phyloP scores from a whole-genome alignment of 2,113 vertebrate genomes.

The Cyprinus carpio region DNA sequence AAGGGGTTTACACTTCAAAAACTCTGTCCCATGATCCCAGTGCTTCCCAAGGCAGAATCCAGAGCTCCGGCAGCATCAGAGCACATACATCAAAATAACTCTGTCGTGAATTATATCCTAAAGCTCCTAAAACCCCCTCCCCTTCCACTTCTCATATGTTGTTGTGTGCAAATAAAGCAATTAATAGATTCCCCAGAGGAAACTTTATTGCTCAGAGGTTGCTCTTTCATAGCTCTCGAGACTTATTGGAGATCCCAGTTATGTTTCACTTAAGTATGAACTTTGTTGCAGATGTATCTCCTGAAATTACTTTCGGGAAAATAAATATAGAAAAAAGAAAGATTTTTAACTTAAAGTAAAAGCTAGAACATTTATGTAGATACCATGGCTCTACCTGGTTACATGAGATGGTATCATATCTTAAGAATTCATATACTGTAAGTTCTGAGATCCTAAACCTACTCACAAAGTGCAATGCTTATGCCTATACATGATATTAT shows the following conservation, averaged over 20 bases:
- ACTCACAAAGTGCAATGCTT: not conserved
- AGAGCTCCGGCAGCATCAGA: constrained; percentile 69
- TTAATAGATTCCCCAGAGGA: constrained; percentile 63
- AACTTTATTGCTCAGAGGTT: constrained; percentile 36
- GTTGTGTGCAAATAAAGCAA: constrained; percentile 69
- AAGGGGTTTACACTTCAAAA: constrained; percentile 48
- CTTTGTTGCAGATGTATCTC: not conserved
- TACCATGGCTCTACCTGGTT: not conserved
- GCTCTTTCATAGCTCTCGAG: constrained; percentile 24
- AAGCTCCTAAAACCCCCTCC: constrained; percentile 53
- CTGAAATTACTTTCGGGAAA: not conserved
- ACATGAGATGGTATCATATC: not conserved
- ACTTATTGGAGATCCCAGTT: constrained; percentile 15
- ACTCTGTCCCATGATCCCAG: constrained; percentile 71
- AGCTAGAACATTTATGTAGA: not conserved
- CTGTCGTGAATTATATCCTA: constrained; percentile 74
- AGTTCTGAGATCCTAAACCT: not conserved
- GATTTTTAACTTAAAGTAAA: not conserved
- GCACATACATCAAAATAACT: constrained; percentile 73
- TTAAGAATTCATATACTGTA: not conserved
- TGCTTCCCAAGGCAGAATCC: constrained; percentile 68
- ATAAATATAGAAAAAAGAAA: too few relatives aligned
- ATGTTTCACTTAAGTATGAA: constrained; percentile 23
- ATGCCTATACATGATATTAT: too few relatives aligned
- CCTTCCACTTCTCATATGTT: constrained; percentile 60